Conservation (phyloP, 2,113 vertebrate genomes). For the Microcebus murinus region DNA sequence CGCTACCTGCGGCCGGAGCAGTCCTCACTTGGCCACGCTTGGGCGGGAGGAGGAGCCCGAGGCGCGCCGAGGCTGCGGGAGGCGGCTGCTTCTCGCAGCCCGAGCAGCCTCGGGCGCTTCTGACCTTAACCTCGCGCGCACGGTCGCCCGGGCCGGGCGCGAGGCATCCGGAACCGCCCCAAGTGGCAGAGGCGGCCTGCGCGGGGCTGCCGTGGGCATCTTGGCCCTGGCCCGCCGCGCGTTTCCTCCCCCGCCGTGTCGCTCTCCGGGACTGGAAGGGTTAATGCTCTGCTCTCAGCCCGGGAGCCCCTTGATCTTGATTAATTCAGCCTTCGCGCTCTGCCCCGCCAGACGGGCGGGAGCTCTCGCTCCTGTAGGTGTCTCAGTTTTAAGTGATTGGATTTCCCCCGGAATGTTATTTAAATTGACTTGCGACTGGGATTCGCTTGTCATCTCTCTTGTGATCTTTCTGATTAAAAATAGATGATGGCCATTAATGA, state of each 20-base stretch:
- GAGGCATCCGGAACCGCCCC: neutral
- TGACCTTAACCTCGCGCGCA: neutral
- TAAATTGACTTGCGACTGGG: conserved; percentile 78
- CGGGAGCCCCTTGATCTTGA: conserved; percentile 41
- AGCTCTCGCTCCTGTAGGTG: conserved; percentile 2
- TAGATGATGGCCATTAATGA: conserved; percentile 83
- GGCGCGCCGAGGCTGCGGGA: conserved; percentile 54
- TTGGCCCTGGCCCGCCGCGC: neutral
- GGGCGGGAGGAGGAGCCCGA: conserved; percentile 70
- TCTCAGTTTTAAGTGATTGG: conserved; percentile 75
- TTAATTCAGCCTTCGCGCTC: conserved; percentile 58
- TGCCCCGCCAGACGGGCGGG: conserved; percentile 26
- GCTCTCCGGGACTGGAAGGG: conserved; percentile 8
- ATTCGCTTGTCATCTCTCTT: conserved; percentile 69
- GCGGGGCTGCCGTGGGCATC: conserved; percentile 18
- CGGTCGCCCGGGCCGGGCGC: neutral
- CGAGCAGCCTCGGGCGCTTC: neutral
- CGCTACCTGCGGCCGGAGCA: conserved; percentile 58
- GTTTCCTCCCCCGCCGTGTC: neutral
- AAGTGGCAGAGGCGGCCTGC: neutral
- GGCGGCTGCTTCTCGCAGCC: conserved; percentile 15
- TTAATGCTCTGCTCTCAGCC: conserved; percentile 42
- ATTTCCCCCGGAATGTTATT: conserved; percentile 77
- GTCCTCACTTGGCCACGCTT: conserved; percentile 52
- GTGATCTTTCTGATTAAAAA: conserved; percentile 83